phyloP scores from a whole-genome alignment of 2,113 vertebrate genomes.

The Lampris megalopsis region DNA sequence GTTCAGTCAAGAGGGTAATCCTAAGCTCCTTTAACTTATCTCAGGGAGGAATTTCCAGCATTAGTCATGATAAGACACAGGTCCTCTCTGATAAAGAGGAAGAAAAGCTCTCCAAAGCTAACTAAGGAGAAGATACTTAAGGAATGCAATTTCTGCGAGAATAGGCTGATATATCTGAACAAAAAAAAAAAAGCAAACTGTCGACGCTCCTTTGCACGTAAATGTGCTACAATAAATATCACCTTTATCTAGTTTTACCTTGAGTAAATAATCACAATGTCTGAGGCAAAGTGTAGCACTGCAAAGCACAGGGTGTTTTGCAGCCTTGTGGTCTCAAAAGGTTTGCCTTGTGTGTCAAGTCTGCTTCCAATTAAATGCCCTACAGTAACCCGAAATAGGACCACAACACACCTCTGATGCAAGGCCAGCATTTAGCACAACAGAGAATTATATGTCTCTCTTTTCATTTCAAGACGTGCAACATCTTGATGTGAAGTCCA shows the following conservation, averaged over 20 bases:
- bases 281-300: background rate
- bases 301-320: background rate
- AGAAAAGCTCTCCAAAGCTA: conserved; percentile 77
- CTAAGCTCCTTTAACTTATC: conserved; percentile 85
- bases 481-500: conserved; percentile 11
- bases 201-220: too few relatives aligned
- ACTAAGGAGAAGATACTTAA: conserved; percentile 75
- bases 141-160: conserved; percentile 69
- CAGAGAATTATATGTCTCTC: conserved; percentile 36
- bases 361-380: background rate
- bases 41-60: conserved; percentile 82
- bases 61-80: conserved; percentile 83
- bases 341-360: background rate
- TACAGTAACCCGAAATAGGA: conserved; percentile 9
- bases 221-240: background rate
- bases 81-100: conserved; percentile 74
- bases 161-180: conserved; percentile 46
- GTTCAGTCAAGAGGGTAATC: conserved; percentile 83
- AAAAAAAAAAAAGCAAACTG: background rate
- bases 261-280: background rate
- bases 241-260: background rate
- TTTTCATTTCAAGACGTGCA: conserved; percentile 41
- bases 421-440: conserved; percentile 34
- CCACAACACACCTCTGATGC: conserved; percentile 11
- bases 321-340: conserved; percentile 8